Conservation (phyloP, 2,113 vertebrate species). For the Nanorana parkeri region DNA sequence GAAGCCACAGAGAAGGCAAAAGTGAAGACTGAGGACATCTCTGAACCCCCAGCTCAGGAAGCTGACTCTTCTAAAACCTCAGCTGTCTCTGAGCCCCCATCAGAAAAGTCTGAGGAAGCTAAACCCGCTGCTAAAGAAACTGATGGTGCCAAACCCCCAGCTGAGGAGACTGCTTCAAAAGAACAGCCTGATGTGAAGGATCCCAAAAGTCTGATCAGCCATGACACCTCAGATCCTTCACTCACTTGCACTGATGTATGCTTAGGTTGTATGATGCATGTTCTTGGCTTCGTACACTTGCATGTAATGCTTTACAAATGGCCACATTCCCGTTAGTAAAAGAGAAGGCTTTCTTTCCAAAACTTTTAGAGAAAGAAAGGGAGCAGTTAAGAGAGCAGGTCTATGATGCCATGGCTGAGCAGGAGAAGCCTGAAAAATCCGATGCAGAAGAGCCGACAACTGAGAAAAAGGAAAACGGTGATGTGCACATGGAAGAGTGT, state of each 20-base stretch:
- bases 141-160: conserved; percentile 34
- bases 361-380: conserved; percentile 89
- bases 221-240: too few species aligned
- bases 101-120: too few species aligned
- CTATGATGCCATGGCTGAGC: conserved; percentile 92
- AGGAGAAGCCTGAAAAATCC: conserved; percentile 62
- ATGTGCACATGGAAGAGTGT: conserved; percentile 8
- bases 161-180: conserved; percentile 67
- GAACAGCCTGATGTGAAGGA: conserved; percentile 71
- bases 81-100: neutral
- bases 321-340: conserved; percentile 68
- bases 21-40: conserved; percentile 51
- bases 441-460: neutral
- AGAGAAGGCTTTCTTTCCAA: conserved; percentile 79
- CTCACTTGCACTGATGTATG: too few species aligned
- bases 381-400: conserved; percentile 95
- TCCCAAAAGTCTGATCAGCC: conserved; percentile 57
- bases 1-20: conserved; percentile 39
- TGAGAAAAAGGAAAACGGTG: neutral
- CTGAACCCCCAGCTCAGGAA: too few species aligned
- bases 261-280: too few species aligned
- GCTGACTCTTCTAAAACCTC: too few species aligned
- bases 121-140: conserved; percentile 21
- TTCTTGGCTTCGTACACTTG: too few species aligned
- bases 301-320: neutral